Conservation (phyloP, 2,888 invertebrate species). For the Furcula furcula region DNA sequence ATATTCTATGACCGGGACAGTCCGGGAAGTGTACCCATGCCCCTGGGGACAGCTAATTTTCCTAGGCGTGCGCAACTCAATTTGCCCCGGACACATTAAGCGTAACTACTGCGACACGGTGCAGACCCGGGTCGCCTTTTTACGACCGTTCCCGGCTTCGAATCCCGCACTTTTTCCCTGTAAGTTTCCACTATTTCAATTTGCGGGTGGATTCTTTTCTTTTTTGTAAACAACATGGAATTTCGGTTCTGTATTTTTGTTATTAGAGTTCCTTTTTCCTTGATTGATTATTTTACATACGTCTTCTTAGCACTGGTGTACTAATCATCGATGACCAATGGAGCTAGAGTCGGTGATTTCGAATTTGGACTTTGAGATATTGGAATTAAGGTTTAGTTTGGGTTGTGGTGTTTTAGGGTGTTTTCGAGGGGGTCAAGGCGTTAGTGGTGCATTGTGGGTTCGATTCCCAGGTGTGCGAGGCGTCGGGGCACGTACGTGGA, state of each 20-base stretch:
- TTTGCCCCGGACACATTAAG: conserved; percentile 77
- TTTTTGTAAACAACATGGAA: conserved; percentile 10
- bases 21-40: conserved; percentile 23
- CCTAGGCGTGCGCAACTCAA: conserved; percentile 73
- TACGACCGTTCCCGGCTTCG: conserved; percentile 59
- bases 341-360: conserved; percentile 6
- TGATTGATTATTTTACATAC: conserved; percentile 25
- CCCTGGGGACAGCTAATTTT: conserved; percentile 72
- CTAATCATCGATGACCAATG: conserved; percentile 74
- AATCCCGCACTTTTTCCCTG: conserved; percentile 50
- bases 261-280: conserved; percentile 32
- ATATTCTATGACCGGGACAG: conserved; percentile 28
- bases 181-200: conserved; percentile 71
- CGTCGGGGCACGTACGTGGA: conserved; percentile 71
- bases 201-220: conserved; percentile 59
- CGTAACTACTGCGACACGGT: conserved; percentile 73
- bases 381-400: conserved; percentile 33
- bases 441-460: conserved; percentile 75
- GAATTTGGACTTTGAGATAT: conserved; percentile 29
- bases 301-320: conserved; percentile 35
- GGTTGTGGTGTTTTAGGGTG: conserved; percentile 17
- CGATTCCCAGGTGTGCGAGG: conserved; percentile 80
- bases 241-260: conserved; percentile 11
- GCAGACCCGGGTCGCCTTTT: conserved; percentile 65
- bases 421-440: conserved; percentile 66